Base-by-base conservation (phyloP, 2,797 vertebrate species). In the Antennarius maculatus region DNA sequence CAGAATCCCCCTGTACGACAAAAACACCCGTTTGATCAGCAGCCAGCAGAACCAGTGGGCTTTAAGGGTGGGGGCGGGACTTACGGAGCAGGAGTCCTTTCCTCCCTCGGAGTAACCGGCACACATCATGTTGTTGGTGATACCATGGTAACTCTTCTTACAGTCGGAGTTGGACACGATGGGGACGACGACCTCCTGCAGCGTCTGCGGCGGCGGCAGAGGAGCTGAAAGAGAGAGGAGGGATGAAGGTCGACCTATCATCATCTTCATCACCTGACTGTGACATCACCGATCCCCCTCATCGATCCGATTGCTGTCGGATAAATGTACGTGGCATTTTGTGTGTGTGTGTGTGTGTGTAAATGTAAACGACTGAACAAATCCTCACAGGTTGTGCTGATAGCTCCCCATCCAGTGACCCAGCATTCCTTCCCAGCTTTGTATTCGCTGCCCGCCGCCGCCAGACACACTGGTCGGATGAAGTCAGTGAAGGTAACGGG, bases 61-160 rank as follows among this genome's bases (percentile, higher is more conserved):
- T 12, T 45, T 16, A 15, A n/a, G 7, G 13, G 37, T 18, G 12
- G 7, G 7, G 27, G 7, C 9, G 1, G 27, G 37, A 28, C 77
- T 81, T 66, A 92, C 91, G 82, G 87, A 83, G 29, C 92, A 94
- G 31, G 88, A 77, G 63, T 91, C 92, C 18, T 74, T 86, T 0
- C 89, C 91, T 3, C 87, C 87, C 0, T 29, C 13, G 0, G 34
- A 0, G 6, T 87, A 34, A 12, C 77, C 88, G 0, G 90, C 90
- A 58, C 90, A 93, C 1, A 94, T 58, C 92, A 92, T 91, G 75
- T 93, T 93, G 13, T 2, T 6, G 0, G 74, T 87, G 66, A 79
- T n/a, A 18, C 5, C 34, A 0, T 0, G 0, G n/a, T 82, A 91
- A 2, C 47, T 0, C 0, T 0, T 0, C 0, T 23, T 67, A 7